Base-by-base conservation (phyloP, 1,140 invertebrate species). In the Drosophila obscura region DNA sequence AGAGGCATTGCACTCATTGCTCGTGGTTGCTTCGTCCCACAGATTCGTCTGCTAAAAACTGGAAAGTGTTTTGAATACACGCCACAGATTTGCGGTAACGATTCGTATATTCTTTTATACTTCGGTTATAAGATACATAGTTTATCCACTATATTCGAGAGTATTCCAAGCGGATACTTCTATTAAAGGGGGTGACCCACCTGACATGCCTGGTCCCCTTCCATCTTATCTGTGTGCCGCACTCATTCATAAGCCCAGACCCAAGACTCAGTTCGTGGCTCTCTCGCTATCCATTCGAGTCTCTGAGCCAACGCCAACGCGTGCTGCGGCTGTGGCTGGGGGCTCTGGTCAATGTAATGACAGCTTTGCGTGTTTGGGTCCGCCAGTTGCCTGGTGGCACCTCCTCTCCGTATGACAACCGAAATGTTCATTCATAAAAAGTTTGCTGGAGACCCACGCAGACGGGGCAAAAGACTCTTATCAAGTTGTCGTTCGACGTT, bases 341-440 rank as follows among this genome's bases (percentile, higher is more conserved):
- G 35, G 35, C 61, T 58, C 74, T 77, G 82, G 82, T 80, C 73
- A 66, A 64, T 51, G 81, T 84, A 84, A 84, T 84, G 77, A 87
- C 81, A 84, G 81, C 61, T 43, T 84, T 62, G 81, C 81, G 73
- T 84, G 81, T 85, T 69, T 68, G 35, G 66, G 69, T 35, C 58
- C 68, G 68, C 44, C 59, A 39, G 63, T 64, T 58, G 77, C 60
- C 66, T n/a, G 22, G 22, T 31, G 67, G 46, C 13, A 52, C 45
- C 52, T 55, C 57, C 55, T 58, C 45, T 48, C 43, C 11, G 31
- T 43, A 45, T 50, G 53, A 50, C 28, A 57, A 35, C 48, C 35
- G 48, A 67, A 68, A 72, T 69, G 63, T 77, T 82, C 80, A 82
- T 82, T 82, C 80, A 85, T 67, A 84, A 80, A 75, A 80, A 76